Evolutionary conservation across 2,113 vertebrate species (phyloP), one percentile per base, ranked within the genome.

Genomic region (Carettochelys insculpta): DNA sequence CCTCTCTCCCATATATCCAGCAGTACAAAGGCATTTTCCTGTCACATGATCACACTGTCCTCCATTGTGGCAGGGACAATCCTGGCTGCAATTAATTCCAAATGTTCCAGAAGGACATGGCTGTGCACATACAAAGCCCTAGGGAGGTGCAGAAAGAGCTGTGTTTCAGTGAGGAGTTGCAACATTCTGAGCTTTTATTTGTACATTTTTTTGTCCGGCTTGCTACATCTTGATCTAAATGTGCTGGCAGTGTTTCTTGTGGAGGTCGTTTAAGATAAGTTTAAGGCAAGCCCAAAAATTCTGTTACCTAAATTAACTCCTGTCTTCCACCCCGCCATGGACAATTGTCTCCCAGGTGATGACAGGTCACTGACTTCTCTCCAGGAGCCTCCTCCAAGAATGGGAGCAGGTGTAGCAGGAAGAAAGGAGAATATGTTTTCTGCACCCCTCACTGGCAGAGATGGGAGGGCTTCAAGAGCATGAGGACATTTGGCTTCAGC

Each of bases 51-150:
- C 98, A 79, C 99, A 99, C 84, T 99, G 97, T n/a, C 99, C 99
- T 73, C 99, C 98, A 0, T 99, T 99, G 89, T 99, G 99, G 94
- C 99, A 99, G 0, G 99, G 98, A 75, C 99, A 99, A 91, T 99
- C 99, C 94, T 99, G 98, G 97, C 99, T 99, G 98, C 99, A 99
- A 96, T 99, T 99, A 95, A 99, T 98, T 84, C 99, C 98, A 43
- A 98, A 99, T 0, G 98, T 99, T 86, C 99, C 99, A n/a, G 98
- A 95, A 83, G 98, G 98, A 93, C 99, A 99, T 0, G 99, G 99
- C 97, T 99, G 99, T 68, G 98, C 99, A 96, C 99, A 99, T 52
- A 99, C 99, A 29, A 98, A 98, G 79, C 99, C 99, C 99, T 99
- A 96, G 81, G 89, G 81, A 90, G 81, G 96, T 76, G 84, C 82